Conservation (phyloP, 2,113 vertebrate genomes). For the Pelobates fuscus region DNA sequence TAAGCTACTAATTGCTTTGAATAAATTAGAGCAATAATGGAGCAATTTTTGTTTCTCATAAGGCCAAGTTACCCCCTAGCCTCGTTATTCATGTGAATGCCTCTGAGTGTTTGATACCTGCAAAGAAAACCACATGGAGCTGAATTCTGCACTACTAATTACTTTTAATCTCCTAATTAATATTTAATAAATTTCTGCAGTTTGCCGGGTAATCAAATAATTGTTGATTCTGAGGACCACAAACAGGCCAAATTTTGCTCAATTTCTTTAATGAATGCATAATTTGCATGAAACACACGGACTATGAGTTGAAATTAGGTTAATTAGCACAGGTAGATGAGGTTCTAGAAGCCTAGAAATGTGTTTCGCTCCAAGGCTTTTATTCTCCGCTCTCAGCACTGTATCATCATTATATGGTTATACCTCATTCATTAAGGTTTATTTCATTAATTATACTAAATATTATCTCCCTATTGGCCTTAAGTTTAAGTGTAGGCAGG, state of each 20-base stretch:
- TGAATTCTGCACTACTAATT: conserved; percentile 34
- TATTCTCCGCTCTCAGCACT: not conserved
- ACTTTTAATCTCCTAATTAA: conserved; percentile 49
- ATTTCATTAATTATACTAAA: conserved; percentile 24
- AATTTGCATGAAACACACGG: conserved; percentile 31
- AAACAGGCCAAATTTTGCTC: conserved; percentile 14
- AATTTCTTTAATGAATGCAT: conserved; percentile 34
- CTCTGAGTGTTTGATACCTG: conserved; percentile 36
- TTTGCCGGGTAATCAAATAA: conserved; percentile 47
- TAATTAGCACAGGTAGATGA: conserved; percentile 36
- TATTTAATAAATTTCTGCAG: conserved; percentile 45
- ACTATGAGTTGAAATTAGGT: conserved; percentile 26
- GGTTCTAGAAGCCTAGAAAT: not conserved
- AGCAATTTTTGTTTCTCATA: conserved; percentile 24
- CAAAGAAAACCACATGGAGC: conserved; percentile 30
- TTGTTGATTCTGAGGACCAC: conserved; percentile 28
- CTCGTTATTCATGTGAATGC: conserved; percentile 18
- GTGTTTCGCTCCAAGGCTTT: not conserved
- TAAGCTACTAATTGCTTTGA: conserved; percentile 15
- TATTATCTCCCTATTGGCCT: not conserved
- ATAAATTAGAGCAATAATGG: conserved; percentile 24
- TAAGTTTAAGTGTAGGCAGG: not conserved
- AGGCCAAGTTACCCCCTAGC: conserved; percentile 18
- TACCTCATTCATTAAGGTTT: conserved; percentile 11
- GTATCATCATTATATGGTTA: not conserved